These are phyloP conservation scores for Motacilla alba DNA, from an alignment of 2,113 vertebrate species.

Conservation along the genomic window DNA sequence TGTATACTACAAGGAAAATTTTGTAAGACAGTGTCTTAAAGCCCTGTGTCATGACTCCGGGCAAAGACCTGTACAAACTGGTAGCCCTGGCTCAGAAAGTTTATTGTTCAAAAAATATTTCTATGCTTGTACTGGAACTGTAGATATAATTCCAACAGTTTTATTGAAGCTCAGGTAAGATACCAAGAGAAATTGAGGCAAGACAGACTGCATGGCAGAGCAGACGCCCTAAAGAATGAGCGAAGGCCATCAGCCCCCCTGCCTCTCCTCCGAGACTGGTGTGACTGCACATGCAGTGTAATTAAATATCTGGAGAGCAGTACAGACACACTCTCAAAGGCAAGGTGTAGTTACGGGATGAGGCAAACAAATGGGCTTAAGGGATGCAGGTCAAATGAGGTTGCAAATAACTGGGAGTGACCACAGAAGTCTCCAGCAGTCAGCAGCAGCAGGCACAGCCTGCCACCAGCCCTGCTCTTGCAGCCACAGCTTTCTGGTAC, in stretches of 20 bases:
- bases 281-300: not conserved
- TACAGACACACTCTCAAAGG: not conserved
- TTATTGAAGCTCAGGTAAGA: not conserved
- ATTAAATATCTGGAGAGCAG: conserved; percentile 31
- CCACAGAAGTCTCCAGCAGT: not conserved
- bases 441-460: not conserved
- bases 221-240: not conserved
- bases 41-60: not conserved
- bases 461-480: not conserved
- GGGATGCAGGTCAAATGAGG: conserved; percentile 10
- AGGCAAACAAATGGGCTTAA: conserved; percentile 31
- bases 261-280: not conserved
- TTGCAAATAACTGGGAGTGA: not conserved
- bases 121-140: not conserved
- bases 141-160: not conserved
- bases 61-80: not conserved
- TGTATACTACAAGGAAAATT: not conserved
- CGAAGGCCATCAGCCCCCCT: not conserved
- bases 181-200: not conserved
- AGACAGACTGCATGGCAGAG: not conserved
- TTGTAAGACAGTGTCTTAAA: not conserved
- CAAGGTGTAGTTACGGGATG: not conserved
- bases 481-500: not conserved
- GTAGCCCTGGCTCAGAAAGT: not conserved
- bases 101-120: not conserved